Evolutionary conservation across 2,888 invertebrate genomes (phyloP).

Genomic region (Lathronympha strigana): DNA sequence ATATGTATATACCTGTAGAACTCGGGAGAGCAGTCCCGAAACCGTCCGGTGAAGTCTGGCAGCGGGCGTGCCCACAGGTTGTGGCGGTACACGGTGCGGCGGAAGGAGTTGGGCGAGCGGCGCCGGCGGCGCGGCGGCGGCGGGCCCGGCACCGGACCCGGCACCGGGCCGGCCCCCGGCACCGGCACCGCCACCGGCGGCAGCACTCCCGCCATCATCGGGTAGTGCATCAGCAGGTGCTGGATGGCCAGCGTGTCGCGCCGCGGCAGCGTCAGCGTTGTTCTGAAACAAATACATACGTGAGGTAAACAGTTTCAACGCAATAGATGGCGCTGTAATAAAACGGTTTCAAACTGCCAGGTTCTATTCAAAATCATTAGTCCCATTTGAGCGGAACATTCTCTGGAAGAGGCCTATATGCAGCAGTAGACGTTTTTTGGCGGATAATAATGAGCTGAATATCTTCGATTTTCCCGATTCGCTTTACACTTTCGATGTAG

Average conservation of each 20-base stretch:
- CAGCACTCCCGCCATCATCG: conserved; percentile 62
- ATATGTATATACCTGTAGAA: conserved; percentile 86
- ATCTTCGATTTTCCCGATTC: no score
- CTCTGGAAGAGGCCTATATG: no score
- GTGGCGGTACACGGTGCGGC: conserved; percentile 89
- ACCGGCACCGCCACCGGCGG: conserved; percentile 53
- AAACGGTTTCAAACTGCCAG: no score
- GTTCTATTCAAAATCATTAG: no score
- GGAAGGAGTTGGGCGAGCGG: conserved; percentile 76
- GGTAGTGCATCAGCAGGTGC: conserved; percentile 81
- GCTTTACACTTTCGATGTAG: no score
- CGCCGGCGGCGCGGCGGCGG: conserved; percentile 57
- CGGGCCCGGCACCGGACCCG: conserved; percentile 71
- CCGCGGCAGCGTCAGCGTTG: conserved; percentile 86
- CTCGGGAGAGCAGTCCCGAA: conserved; percentile 89
- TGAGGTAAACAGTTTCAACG: no score
- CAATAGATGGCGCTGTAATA: no score
- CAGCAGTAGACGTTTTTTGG: no score
- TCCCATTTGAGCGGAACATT: no score
- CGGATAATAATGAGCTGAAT: no score
- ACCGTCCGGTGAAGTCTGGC: conserved; percentile 88
- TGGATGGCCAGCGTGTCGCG: conserved; percentile 85
- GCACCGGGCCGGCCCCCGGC: conserved; percentile 72
- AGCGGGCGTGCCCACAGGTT: conserved; percentile 90
- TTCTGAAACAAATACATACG: conserved; percentile 75